Evolutionary conservation across 2,888 invertebrate species (phyloP).

Genomic region (Synanthedon myopaeformis): DNA sequence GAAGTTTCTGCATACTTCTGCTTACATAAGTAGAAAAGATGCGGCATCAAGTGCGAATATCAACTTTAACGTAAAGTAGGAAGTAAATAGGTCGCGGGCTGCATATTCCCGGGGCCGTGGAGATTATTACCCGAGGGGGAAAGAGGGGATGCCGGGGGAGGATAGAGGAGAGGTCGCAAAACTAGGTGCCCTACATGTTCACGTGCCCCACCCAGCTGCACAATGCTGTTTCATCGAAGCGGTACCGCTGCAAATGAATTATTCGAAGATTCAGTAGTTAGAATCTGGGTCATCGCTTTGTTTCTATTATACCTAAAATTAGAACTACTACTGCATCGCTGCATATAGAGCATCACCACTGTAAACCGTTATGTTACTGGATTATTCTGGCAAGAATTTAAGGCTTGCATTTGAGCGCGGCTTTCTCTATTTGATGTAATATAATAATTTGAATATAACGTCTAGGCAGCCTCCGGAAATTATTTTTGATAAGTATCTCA

Average conservation of each 20-base stretch:
- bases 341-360: background rate
- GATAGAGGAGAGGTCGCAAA: conserved; percentile 13
- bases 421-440: too few species aligned
- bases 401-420: too few species aligned
- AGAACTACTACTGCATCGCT: background rate
- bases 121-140: conserved; percentile 6
- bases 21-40: conserved; percentile 12
- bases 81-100: conserved; percentile 45
- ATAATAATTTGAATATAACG: too few species aligned
- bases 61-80: conserved; percentile 33
- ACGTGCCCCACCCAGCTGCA: too few species aligned
- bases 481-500: too few species aligned
- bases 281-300: conserved; percentile 4
- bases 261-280: conserved; percentile 15
- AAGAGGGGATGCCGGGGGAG: background rate
- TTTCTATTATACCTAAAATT: conserved; percentile 3
- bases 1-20: too few species aligned
- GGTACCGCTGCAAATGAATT: conserved; percentile 26
- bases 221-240: conserved; percentile 23
- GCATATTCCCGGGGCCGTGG: conserved; percentile 9
- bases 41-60: conserved; percentile 13
- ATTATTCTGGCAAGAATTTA: too few species aligned
- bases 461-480: too few species aligned
- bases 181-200: conserved; percentile 51
- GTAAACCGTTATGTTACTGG: background rate